Percentiles rank a stretch among this genome's conserved stretches.
phyloP scores from a whole-genome alignment of 30 jellyfish, hydroid and myxozoan species.

The Aurelia aurita complex sp. Pacific region DNA sequence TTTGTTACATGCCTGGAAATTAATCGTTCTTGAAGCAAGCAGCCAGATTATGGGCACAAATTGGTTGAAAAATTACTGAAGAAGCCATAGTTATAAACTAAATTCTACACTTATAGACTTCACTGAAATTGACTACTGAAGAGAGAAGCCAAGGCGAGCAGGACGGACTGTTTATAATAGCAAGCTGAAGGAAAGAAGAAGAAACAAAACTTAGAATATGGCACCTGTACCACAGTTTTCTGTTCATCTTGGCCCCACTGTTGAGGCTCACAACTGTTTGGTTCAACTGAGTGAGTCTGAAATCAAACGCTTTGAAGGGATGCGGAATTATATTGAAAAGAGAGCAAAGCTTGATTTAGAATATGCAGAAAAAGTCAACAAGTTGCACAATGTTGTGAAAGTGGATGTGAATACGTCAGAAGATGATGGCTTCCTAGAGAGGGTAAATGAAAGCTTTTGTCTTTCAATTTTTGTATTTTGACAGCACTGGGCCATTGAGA shows the following conservation, averaged over 20 bases:
- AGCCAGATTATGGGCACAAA: too few relatives aligned
- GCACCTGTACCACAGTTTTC: slow-evolving; percentile 12
- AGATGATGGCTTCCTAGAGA: slow-evolving; percentile 61
- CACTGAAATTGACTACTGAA: too few relatives aligned
- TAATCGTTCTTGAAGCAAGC: too few relatives aligned
- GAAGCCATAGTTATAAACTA: too few relatives aligned
- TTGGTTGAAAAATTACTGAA: too few relatives aligned
- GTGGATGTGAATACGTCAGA: slow-evolving; percentile 12
- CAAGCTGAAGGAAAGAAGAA: too few relatives aligned
- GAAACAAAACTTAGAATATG: not conserved
- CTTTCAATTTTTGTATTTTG: too few relatives aligned
- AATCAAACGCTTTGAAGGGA: slow-evolving; percentile 65
- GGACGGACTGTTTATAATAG: too few relatives aligned
- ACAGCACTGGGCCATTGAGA: too few relatives aligned
- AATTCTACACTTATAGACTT: too few relatives aligned
- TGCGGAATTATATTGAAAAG: slow-evolving; percentile 61
- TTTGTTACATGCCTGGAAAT: too few relatives aligned
- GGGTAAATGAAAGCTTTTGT: slow-evolving; percentile 25
- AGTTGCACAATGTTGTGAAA: slow-evolving; percentile 35
- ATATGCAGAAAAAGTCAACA: slow-evolving; percentile 73
- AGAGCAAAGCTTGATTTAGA: slow-evolving; percentile 73
- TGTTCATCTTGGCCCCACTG: slow-evolving; percentile 20
- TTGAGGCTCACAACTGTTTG: slow-evolving; percentile 25
- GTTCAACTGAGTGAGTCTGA: slow-evolving; percentile 55
- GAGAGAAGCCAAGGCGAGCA: too few relatives aligned